Percentiles rank a stretch among this genome's conserved stretches.
Conservation (phyloP, 2,888 invertebrate genomes). For the Polyommatus iphigenia region DNA sequence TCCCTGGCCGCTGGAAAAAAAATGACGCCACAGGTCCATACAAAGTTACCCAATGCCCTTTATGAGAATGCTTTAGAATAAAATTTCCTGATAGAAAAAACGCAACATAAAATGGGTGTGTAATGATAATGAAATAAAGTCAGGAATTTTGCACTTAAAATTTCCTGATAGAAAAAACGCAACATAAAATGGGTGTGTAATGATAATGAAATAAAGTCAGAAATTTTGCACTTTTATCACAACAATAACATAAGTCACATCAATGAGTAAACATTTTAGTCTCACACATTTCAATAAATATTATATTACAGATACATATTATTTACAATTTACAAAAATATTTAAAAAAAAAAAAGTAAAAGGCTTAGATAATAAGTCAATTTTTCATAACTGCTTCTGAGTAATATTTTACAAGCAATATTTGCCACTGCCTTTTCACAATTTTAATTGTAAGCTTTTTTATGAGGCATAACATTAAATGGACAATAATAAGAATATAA, state of each 20-base stretch:
- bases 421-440: background rate
- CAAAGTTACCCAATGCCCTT: too few relatives aligned
- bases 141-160: background rate
- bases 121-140: background rate
- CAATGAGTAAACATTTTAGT: slow-evolving; percentile 6
- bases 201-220: background rate
- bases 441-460: background rate
- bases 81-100: background rate
- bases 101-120: background rate
- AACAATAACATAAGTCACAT: background rate
- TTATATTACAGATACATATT: background rate
- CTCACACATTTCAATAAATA: slow-evolving; percentile 11
- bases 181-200: background rate
- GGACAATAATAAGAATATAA: background rate
- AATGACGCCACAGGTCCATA: too few relatives aligned
- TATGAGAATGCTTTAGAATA: too few relatives aligned
- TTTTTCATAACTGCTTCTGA: background rate
- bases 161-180: background rate
- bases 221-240: background rate
- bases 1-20: too few relatives aligned
- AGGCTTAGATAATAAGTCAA: background rate
- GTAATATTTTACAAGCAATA: background rate
- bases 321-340: slow-evolving; percentile 16
- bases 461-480: background rate
- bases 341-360: too few relatives aligned